Conservation (phyloP, 2,797 vertebrate genomes). For the Hemibagrus guttatus region DNA sequence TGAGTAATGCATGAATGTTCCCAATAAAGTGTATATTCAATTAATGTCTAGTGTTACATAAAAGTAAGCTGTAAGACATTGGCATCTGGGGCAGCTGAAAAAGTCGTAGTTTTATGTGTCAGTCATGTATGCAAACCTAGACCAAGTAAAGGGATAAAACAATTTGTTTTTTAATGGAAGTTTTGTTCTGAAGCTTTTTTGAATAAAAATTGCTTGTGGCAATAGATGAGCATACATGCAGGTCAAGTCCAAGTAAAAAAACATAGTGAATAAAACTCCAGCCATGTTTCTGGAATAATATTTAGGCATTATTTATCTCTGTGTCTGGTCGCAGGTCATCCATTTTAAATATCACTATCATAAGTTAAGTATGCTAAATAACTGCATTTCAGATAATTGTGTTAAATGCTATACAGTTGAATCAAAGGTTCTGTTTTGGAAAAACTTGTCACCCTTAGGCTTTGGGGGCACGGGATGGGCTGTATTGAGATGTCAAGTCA, state of each 20-base stretch:
- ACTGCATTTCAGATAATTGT: conserved; percentile 17
- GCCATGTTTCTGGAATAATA: too few species aligned
- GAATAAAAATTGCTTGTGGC: not conserved
- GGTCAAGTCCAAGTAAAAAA: not conserved
- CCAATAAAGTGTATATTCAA: not conserved
- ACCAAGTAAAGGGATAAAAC: not conserved
- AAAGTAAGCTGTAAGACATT: not conserved
- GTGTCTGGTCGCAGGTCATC: not conserved
- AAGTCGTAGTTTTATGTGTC: not conserved
- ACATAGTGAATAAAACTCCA: too few species aligned
- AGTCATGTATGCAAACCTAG: not conserved
- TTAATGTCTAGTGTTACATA: not conserved
- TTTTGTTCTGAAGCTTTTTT: not conserved
- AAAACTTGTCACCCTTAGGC: conserved; percentile 28
- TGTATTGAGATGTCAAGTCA: conserved; percentile 58
- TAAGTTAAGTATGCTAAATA: conserved; percentile 17
- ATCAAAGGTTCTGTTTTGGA: conserved; percentile 42
- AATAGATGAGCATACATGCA: not conserved
- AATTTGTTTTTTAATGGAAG: too few species aligned
- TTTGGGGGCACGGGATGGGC: conserved; percentile 5
- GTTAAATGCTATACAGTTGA: conserved; percentile 19
- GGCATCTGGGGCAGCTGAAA: not conserved
- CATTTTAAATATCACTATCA: conserved; percentile 2
- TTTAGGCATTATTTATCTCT: not conserved
- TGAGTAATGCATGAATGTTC: not conserved